Conservation (phyloP, 2,797 vertebrate species). For the Ambastaia sidthimunki region DNA sequence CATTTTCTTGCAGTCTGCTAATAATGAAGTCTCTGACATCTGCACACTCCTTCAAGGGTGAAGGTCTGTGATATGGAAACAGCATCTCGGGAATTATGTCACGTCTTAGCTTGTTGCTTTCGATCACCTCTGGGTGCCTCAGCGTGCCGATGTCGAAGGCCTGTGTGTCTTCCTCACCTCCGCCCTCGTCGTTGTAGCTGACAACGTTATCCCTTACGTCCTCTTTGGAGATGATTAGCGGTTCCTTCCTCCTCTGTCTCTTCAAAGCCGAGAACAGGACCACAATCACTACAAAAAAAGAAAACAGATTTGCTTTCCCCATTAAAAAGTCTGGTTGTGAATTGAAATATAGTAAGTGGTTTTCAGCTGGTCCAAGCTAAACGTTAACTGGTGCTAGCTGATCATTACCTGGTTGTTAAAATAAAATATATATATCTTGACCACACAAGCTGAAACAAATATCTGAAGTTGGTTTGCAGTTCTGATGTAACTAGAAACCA, state of each 20-base stretch:
- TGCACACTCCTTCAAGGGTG: conserved; percentile 78
- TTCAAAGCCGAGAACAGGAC: conserved; percentile 86
- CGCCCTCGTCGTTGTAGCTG: conserved; percentile 88
- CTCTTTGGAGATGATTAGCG: conserved; percentile 87
- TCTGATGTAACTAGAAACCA: background rate
- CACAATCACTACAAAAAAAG: conserved; percentile 68
- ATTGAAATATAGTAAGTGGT: background rate
- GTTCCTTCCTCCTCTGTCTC: conserved; percentile 86
- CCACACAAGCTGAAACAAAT: too few relatives aligned
- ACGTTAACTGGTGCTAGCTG: too few relatives aligned
- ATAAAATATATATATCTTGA: too few relatives aligned
- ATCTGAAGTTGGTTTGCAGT: background rate
- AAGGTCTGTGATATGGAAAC: conserved; percentile 80
- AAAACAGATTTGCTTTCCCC: background rate
- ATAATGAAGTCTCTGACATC: conserved; percentile 87
- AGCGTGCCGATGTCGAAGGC: conserved; percentile 89
- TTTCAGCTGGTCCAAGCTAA: background rate
- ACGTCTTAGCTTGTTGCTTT: conserved; percentile 82
- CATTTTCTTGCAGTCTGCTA: conserved; percentile 83
- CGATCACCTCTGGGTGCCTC: conserved; percentile 81
- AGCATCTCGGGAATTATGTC: conserved; percentile 84
- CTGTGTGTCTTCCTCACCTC: conserved; percentile 88
- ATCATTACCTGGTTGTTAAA: too few relatives aligned
- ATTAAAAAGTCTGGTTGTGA: background rate
- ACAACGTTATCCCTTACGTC: conserved; percentile 90